phyloP scores from a whole-genome alignment of 2,888 invertebrate genomes.

The Megaustenia siamemsis region DNA sequence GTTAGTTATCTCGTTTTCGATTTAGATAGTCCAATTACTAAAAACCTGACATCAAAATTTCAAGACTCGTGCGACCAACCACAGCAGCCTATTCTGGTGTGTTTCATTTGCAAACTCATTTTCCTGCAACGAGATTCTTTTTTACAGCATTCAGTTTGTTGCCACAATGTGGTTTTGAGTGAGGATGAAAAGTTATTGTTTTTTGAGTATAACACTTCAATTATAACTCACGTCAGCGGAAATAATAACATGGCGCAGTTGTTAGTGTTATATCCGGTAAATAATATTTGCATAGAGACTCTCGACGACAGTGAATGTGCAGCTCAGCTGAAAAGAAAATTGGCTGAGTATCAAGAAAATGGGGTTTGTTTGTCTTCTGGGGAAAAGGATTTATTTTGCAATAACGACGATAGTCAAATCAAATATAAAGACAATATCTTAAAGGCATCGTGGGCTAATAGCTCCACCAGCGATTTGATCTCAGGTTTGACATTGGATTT shows the following conservation, averaged over 20 bases:
- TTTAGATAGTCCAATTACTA: constrained; percentile 67
- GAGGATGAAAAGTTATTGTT: constrained; percentile 84
- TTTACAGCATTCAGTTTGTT: constrained; percentile 95
- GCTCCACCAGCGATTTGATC: neutral
- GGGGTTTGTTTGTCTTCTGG: neutral
- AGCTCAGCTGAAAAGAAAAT: neutral
- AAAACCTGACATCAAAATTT: constrained; percentile 8
- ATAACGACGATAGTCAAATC: neutral
- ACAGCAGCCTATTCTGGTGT: constrained; percentile 98
- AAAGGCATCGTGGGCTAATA: neutral
- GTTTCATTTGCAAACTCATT: constrained; percentile 98
- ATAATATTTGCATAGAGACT: neutral
- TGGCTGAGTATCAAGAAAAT: neutral
- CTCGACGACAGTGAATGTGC: neutral
- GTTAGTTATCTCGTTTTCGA: constrained; percentile 94
- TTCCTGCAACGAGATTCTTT: constrained; percentile 98
- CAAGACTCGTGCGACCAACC: constrained; percentile 80
- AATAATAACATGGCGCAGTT: constrained; percentile 95
- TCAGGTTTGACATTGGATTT: neutral
- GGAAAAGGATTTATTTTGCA: neutral
- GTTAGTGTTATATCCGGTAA: constrained; percentile 92
- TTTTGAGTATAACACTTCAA: constrained; percentile 94
- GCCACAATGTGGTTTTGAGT: constrained; percentile 91
- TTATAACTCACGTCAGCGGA: constrained; percentile 96
- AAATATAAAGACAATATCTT: neutral